These are phyloP conservation scores for Catocala nupta DNA, from an alignment of 2,888 invertebrate species.

Conservation along the genomic window DNA sequence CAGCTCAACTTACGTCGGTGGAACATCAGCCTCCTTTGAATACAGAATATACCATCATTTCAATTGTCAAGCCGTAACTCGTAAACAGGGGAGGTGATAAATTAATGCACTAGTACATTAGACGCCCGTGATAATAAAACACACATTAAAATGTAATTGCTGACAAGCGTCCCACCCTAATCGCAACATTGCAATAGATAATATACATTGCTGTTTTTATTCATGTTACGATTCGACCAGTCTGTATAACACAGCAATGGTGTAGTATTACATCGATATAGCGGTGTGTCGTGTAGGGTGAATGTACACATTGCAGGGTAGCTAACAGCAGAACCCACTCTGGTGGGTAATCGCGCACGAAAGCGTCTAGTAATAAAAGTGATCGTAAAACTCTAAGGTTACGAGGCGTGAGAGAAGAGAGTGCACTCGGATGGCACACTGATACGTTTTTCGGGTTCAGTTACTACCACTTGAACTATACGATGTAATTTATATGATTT, in stretches of 20 bases:
- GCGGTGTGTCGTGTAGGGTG: conserved; percentile 57
- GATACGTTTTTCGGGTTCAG: conserved; percentile 80
- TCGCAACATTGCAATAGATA: conserved; percentile 16
- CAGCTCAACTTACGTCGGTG: conserved; percentile 62
- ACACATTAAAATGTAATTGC: conserved; percentile 85
- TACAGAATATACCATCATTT: conserved; percentile 79
- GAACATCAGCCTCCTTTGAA: conserved; percentile 69
- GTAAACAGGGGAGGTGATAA: conserved; percentile 85
- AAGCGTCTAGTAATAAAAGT: conserved; percentile 87
- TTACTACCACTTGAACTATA: conserved; percentile 62
- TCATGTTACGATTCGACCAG: background rate
- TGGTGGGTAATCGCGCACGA: conserved; percentile 87
- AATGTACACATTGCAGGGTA: conserved; percentile 69
- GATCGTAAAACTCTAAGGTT: conserved; percentile 86
- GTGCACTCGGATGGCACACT: conserved; percentile 83
- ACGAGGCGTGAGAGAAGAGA: conserved; percentile 81
- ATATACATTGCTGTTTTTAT: conserved; percentile 56
- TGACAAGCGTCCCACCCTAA: conserved; percentile 63
- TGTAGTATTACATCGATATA: conserved; percentile 48
- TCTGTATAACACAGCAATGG: conserved; percentile 61
- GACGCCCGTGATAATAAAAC: conserved; percentile 85
- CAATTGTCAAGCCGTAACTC: conserved; percentile 83
- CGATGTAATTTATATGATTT: conserved; percentile 71
- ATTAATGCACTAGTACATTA: conserved; percentile 85
- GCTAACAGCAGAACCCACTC: conserved; percentile 87